phyloP scores from a whole-genome alignment of 2,888 invertebrate genomes.

The Octonoba sinensis region DNA sequence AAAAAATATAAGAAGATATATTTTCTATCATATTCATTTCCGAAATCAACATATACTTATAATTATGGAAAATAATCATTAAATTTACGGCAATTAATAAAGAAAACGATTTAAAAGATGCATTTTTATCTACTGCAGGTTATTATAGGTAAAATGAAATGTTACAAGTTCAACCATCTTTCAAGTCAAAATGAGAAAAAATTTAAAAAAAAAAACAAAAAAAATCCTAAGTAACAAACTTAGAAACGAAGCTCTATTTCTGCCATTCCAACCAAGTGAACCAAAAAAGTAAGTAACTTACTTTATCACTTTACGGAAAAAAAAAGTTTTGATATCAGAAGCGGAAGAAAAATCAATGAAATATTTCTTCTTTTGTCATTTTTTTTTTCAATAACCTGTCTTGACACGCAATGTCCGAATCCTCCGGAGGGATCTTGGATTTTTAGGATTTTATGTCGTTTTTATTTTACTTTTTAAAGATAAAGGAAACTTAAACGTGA shows the following conservation, averaged over 20 bases:
- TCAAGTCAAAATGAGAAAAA: not conserved
- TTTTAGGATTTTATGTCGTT: slow-evolving; percentile 47
- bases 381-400: slow-evolving; percentile 37
- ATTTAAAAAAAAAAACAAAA: not conserved
- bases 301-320: slow-evolving; percentile 33
- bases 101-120: too few relatives aligned
- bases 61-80: too few relatives aligned
- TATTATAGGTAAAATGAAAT: too few relatives aligned
- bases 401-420: slow-evolving; percentile 45
- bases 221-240: not conserved
- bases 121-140: too few relatives aligned
- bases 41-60: too few relatives aligned
- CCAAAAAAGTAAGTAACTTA: slow-evolving; percentile 8
- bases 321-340: slow-evolving; percentile 51
- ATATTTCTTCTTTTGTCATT: slow-evolving; percentile 32
- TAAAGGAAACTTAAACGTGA: slow-evolving; percentile 40
- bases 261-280: slow-evolving; percentile 21
- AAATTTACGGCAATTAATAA: too few relatives aligned
- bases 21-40: too few relatives aligned
- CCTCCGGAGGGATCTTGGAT: slow-evolving; percentile 29
- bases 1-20: too few relatives aligned
- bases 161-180: not conserved
- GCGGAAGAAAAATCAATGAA: slow-evolving; percentile 35
- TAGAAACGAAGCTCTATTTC: slow-evolving; percentile 33
- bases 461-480: slow-evolving; percentile 37